These are phyloP conservation scores for Malurus splendens DNA, from an alignment of 2,797 vertebrate species.

Conservation along the genomic window DNA sequence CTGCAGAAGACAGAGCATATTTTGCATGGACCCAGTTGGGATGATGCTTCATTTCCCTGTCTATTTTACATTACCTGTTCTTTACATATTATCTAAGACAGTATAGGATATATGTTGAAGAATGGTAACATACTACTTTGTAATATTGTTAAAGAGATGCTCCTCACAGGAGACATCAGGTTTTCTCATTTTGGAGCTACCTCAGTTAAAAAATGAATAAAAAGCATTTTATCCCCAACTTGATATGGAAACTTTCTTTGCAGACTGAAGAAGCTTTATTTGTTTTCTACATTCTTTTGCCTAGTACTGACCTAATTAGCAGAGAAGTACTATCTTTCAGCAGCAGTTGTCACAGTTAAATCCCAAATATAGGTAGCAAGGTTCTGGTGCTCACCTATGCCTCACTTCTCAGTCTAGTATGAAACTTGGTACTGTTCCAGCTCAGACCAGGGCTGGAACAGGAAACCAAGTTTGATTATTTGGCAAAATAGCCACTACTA, in stretches of 20 bases:
- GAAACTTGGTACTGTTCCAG: background rate
- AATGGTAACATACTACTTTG: background rate
- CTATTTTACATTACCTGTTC: background rate
- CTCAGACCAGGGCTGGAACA: background rate
- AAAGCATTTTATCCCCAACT: background rate
- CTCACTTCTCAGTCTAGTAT: background rate
- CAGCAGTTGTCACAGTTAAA: background rate
- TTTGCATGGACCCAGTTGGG: background rate
- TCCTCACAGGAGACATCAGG: background rate
- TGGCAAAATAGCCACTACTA: background rate
- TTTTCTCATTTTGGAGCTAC: background rate
- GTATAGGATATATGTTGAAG: background rate
- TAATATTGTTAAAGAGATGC: background rate
- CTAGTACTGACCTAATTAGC: background rate
- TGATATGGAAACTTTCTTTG: background rate
- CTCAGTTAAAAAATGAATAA: background rate
- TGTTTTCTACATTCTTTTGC: background rate
- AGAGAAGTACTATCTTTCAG: background rate
- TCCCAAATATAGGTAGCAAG: background rate
- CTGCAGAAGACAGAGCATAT: background rate
- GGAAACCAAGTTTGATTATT: background rate
- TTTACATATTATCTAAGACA: background rate
- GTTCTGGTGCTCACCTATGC: background rate
- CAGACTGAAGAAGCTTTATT: background rate
- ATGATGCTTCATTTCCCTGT: background rate